A percentile compares a stretch with the other conserved stretches of the same genome.
Evolutionary conservation across 2,888 invertebrate species (phyloP).

Genomic region (Smittia aterrima): DNA sequence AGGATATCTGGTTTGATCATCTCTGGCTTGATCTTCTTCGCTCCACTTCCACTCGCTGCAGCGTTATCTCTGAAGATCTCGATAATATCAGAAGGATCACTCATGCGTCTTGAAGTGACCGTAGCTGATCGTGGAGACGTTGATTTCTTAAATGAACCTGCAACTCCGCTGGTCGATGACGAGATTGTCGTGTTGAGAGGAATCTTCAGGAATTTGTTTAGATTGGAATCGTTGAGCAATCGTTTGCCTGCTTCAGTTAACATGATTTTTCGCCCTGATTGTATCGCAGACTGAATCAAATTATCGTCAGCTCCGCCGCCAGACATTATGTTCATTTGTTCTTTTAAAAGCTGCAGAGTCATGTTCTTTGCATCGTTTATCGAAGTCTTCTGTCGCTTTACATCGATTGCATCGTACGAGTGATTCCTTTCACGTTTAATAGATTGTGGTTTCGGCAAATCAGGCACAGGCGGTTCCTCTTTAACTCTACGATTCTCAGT

Average conservation of each 20-base stretch:
- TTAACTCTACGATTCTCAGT: background rate
- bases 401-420: slow-evolving; percentile 25
- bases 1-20: slow-evolving; percentile 3
- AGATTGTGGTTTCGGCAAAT: background rate
- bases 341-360: slow-evolving; percentile 68
- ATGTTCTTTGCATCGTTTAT: slow-evolving; percentile 47
- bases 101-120: background rate
- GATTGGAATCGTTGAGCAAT: slow-evolving; percentile 59
- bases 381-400: slow-evolving; percentile 40
- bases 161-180: background rate
- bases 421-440: slow-evolving; percentile 12
- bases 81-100: background rate
- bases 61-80: slow-evolving; percentile 7
- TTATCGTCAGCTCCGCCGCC: slow-evolving; percentile 70
- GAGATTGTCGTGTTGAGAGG: slow-evolving; percentile 39
- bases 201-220: slow-evolving; percentile 37
- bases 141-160: background rate
- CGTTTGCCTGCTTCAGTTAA: slow-evolving; percentile 80
- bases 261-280: slow-evolving; percentile 81
- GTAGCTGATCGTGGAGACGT: slow-evolving; percentile 1
- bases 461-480: background rate
- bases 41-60: background rate
- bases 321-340: slow-evolving; percentile 84
- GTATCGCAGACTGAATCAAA: slow-evolving; percentile 75
- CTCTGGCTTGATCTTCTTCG: slow-evolving; percentile 15